Evolutionary conservation across 2,797 vertebrate species (phyloP).

Genomic region (Pantherophis alleghaniensis): DNA sequence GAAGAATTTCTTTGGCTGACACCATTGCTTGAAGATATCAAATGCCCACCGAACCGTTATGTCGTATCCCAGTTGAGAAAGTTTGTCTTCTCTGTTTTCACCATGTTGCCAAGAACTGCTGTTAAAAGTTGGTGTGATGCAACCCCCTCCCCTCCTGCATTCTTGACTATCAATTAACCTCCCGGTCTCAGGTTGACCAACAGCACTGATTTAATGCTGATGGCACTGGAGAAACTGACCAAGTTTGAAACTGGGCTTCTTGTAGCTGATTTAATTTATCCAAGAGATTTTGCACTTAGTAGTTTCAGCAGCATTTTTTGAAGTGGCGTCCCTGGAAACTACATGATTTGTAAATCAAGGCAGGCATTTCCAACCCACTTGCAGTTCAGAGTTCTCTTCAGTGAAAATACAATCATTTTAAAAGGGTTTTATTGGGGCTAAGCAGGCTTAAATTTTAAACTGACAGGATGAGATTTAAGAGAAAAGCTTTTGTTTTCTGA

Average conservation of each 20-base stretch:
- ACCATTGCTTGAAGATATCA: constrained; percentile 51
- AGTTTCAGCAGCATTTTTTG: neutral
- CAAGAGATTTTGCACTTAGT: neutral
- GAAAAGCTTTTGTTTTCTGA: neutral
- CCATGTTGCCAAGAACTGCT: constrained; percentile 55
- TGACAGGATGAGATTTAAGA: neutral
- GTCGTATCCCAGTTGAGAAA: constrained; percentile 20
- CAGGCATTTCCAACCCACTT: neutral
- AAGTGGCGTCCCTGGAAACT: neutral
- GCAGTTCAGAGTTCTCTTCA: neutral
- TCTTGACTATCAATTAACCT: neutral
- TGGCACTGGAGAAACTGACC: constrained; percentile 20
- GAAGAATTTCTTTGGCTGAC: constrained; percentile 45
- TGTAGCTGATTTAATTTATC: constrained; percentile 18
- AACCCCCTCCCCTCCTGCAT: neutral
- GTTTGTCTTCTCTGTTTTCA: constrained; percentile 54
- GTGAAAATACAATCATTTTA: neutral
- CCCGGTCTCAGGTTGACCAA: neutral
- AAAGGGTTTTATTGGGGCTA: neutral
- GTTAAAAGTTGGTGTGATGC: constrained; percentile 46
- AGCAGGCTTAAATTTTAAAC: neutral
- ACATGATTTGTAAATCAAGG: neutral
- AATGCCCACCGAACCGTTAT: constrained; percentile 51
- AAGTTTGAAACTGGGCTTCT: neutral
- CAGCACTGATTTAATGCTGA: constrained; percentile 22